These are phyloP conservation scores for Dicyrtoma fusca DNA, from an alignment of 2,888 invertebrate species.

Conservation along the genomic window DNA sequence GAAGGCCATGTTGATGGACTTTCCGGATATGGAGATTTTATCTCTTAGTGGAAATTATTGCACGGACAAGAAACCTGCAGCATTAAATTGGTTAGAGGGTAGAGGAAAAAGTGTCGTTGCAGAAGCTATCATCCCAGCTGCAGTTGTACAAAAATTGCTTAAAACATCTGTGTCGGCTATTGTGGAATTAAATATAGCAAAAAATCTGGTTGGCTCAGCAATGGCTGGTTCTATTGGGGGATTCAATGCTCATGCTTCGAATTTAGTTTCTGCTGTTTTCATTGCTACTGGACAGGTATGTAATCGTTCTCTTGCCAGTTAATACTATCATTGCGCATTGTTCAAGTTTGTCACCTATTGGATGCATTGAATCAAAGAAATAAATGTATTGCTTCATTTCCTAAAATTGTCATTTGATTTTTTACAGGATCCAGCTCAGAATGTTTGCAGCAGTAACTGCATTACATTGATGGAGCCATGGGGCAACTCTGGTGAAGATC, in stretches of 20 bases:
- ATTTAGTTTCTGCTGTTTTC: conserved; percentile 97
- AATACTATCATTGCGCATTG: not conserved
- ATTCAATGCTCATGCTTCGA: conserved; percentile 97
- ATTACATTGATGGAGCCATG: conserved; percentile 91
- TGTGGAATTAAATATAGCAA: conserved; percentile 86
- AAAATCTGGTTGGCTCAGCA: conserved; percentile 93
- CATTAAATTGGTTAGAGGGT: conserved; percentile 93
- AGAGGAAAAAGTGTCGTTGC: conserved; percentile 95
- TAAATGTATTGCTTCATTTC: not conserved
- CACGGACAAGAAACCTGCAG: conserved; percentile 96
- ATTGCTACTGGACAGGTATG: conserved; percentile 90
- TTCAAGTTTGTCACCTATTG: not conserved
- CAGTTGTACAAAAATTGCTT: conserved; percentile 75
- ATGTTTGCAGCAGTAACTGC: conserved; percentile 91
- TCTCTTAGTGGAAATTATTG: conserved; percentile 97
- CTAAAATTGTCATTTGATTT: conserved; percentile 2
- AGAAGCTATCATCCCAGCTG: conserved; percentile 80
- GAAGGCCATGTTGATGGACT: conserved; percentile 71
- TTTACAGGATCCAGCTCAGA: conserved; percentile 90
- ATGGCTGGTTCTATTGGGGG: conserved; percentile 83
- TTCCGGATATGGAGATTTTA: conserved; percentile 89
- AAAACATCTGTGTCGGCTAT: conserved; percentile 85
- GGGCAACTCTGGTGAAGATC: conserved; percentile 75
- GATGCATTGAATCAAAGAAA: not conserved
- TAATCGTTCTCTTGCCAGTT: not conserved